Base-by-base conservation (phyloP, 2,113 vertebrate species). In the Alexandromys fortis region DNA sequence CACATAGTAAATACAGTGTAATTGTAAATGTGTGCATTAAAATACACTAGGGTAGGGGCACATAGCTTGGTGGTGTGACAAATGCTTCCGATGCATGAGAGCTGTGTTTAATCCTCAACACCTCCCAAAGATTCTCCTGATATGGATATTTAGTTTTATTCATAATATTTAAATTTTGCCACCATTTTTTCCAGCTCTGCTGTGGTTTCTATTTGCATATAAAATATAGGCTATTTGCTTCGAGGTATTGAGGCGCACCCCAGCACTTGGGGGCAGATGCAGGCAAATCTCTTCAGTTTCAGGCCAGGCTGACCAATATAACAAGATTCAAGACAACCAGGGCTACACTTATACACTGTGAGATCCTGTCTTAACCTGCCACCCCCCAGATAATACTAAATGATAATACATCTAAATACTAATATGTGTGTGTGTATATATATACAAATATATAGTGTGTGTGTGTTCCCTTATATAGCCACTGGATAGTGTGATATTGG, bases 161-260 rank as follows among this genome's bases (percentile, higher is more conserved):
- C 47, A 24, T 86, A 90, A 49, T 89, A 89, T 61, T 86, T 83
- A 65, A 61, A 72, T 79, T 81, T 81, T 55, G n/a, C 72, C 58
- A 24, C 24, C 65, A 77, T 72, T 70, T 47, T 79, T 33, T 9
- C 52, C n/a, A 49, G 76, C 68, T 91, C 47, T 81, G 8, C 13
- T 92, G 19, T 90, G 67, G 75, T 76, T 79, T 47, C 63, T 92
- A 17, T 90, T 90, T 75, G 38, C 38, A 68, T 90, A 76, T 68
- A 28, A 16, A 85, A 33, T 83, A 61, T 42, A 68, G 12, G 72
- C 38, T 72, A 65, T 55, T 75, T 3, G 30, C 8, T 72, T 7
- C 35, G 7, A 35, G 7, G 35, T 35, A n/a, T 8, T n/a, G 68
- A 70, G 68, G 35, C 68, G 17, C 68, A 70, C 33, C 33, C 68